phyloP scores from a whole-genome alignment of 1,140 invertebrate genomes.

The Neodiprion pinetum region DNA sequence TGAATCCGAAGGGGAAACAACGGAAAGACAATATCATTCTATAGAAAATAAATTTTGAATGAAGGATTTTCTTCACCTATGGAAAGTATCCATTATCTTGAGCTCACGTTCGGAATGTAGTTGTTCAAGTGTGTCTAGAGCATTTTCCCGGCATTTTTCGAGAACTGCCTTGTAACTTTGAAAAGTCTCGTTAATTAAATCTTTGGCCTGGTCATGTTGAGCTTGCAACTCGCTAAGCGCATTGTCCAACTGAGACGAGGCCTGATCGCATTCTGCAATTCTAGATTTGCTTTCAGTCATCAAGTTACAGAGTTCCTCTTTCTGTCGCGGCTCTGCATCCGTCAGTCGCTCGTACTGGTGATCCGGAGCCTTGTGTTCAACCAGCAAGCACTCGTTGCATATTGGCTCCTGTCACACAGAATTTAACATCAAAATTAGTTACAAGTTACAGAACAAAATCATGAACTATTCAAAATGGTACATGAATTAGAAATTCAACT shows the following conservation, averaged over 20 bases:
- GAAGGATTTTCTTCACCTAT: conserved; percentile 60
- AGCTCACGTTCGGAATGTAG: conserved; percentile 85
- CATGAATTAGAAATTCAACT: not conserved
- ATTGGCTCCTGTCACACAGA: conserved; percentile 64
- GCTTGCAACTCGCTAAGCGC: conserved; percentile 84
- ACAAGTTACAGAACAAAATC: not conserved
- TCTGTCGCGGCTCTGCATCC: conserved; percentile 77
- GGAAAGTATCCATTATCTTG: conserved; percentile 86
- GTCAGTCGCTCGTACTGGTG: conserved; percentile 81
- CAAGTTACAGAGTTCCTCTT: conserved; percentile 76
- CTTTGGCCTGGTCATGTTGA: conserved; percentile 86
- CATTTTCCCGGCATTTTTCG: conserved; percentile 78
- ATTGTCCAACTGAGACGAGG: conserved; percentile 74
- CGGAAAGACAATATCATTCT: conserved; percentile 6
- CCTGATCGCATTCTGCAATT: conserved; percentile 77
- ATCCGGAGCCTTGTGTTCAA: conserved; percentile 78
- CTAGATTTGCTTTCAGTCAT: conserved; percentile 76
- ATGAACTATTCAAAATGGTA: conserved; percentile 5
- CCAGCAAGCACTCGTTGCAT: conserved; percentile 82
- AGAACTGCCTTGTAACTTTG: conserved; percentile 82
- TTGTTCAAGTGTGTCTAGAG: conserved; percentile 78
- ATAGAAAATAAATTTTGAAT: conserved; percentile 3
- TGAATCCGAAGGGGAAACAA: not conserved
- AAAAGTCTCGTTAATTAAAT: conserved; percentile 85
- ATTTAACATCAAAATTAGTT: conserved; percentile 19